Conservation (phyloP, 2,113 vertebrate genomes). For the Peucedramus taeniatus region DNA sequence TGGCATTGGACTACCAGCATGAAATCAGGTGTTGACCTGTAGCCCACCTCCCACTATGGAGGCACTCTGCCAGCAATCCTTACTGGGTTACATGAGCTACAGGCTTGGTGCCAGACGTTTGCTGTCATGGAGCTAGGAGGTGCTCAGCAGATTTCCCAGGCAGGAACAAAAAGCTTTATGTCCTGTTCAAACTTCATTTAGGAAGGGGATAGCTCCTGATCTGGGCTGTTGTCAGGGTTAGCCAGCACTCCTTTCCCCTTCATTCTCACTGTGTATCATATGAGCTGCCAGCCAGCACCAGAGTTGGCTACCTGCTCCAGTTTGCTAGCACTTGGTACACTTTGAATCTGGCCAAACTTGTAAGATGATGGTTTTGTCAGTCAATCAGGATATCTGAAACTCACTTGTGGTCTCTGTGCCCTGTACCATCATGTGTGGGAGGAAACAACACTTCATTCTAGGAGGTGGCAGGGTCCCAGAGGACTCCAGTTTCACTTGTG, state of each 20-base stretch:
- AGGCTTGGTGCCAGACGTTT: background rate
- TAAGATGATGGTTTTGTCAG: background rate
- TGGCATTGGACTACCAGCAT: background rate
- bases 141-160: background rate
- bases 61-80: background rate
- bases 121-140: background rate
- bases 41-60: background rate
- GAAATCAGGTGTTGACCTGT: slow-evolving; percentile 39
- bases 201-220: background rate
- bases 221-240: background rate
- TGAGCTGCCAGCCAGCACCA: background rate
- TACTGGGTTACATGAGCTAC: background rate
- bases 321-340: background rate
- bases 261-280: background rate
- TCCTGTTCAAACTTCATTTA: background rate
- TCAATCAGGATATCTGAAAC: background rate
- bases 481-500: background rate
- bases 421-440: background rate
- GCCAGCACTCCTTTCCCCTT: background rate
- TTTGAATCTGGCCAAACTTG: background rate
- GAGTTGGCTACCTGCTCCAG: background rate
- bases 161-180: background rate
- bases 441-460: background rate
- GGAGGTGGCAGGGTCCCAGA: background rate
- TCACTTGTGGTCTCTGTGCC: background rate